Conservation (phyloP, 2,797 vertebrate species). For the Mormyrops attenuatus region DNA sequence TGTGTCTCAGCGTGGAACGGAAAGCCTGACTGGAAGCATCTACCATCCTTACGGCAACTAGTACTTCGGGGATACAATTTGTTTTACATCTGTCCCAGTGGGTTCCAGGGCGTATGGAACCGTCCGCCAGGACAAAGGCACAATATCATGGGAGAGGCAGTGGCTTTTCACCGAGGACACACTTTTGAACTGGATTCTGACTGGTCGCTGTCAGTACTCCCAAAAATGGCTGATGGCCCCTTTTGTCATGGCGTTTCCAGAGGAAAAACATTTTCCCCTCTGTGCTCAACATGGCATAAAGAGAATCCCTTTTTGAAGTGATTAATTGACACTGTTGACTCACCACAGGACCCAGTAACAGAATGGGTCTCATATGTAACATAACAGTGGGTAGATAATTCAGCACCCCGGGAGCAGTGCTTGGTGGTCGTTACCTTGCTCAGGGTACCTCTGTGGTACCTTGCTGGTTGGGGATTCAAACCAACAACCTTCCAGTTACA, state of each 20-base stretch:
- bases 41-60: slow-evolving; percentile 37
- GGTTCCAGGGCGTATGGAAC: slow-evolving; percentile 30
- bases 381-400: neutral
- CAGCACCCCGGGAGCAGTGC: neutral
- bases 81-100: slow-evolving; percentile 32
- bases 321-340: neutral
- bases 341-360: neutral
- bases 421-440: neutral
- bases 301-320: slow-evolving; percentile 7
- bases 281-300: slow-evolving; percentile 6
- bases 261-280: neutral
- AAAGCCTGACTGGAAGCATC: slow-evolving; percentile 16
- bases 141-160: slow-evolving; percentile 60
- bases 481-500: neutral
- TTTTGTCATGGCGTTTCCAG: neutral
- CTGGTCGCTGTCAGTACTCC: neutral
- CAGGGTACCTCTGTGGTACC: neutral
- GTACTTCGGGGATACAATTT: slow-evolving; percentile 25
- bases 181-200: slow-evolving; percentile 36
- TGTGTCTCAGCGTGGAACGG: neutral
- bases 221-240: neutral
- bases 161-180: slow-evolving; percentile 32
- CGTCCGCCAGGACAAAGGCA: slow-evolving; percentile 42
- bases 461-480: neutral
- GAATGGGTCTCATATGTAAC: neutral